phyloP scores from a whole-genome alignment of 2,888 invertebrate genomes.

The Xestia ashworthii region DNA sequence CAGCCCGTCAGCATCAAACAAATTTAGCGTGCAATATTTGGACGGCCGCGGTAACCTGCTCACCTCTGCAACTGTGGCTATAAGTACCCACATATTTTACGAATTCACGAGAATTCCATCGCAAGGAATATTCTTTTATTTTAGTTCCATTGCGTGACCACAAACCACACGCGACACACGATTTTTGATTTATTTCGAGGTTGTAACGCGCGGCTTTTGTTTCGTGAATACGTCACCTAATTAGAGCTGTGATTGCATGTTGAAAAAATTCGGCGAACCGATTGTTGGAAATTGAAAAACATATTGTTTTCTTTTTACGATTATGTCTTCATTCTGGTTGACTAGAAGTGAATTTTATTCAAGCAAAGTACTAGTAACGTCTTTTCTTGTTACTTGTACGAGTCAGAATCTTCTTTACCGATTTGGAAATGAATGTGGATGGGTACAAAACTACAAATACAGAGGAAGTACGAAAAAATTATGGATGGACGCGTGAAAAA shows the following conservation, averaged over 20 bases:
- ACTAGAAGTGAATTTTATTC: background rate
- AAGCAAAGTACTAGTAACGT: no score
- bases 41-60: slow-evolving; percentile 61
- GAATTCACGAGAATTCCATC: slow-evolving; percentile 74
- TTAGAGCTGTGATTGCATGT: slow-evolving; percentile 73
- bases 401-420: background rate
- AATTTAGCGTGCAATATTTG: slow-evolving; percentile 70
- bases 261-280: slow-evolving; percentile 52
- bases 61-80: slow-evolving; percentile 63
- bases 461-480: background rate
- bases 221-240: slow-evolving; percentile 73
- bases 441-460: background rate
- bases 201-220: slow-evolving; percentile 72
- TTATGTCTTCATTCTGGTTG: slow-evolving; percentile 33
- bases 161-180: slow-evolving; percentile 79
- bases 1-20: slow-evolving; percentile 56
- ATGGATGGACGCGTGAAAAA: background rate
- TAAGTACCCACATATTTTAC: slow-evolving; percentile 76
- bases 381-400: background rate
- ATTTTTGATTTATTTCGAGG: slow-evolving; percentile 79
- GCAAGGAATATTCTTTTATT: slow-evolving; percentile 65
- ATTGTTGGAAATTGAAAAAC: slow-evolving; percentile 61
- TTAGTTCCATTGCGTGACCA: slow-evolving; percentile 83
- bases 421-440: background rate
- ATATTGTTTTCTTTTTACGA: slow-evolving; percentile 28